Base-by-base conservation (phyloP, 2,888 invertebrate genomes). In the Linyphia triangularis region DNA sequence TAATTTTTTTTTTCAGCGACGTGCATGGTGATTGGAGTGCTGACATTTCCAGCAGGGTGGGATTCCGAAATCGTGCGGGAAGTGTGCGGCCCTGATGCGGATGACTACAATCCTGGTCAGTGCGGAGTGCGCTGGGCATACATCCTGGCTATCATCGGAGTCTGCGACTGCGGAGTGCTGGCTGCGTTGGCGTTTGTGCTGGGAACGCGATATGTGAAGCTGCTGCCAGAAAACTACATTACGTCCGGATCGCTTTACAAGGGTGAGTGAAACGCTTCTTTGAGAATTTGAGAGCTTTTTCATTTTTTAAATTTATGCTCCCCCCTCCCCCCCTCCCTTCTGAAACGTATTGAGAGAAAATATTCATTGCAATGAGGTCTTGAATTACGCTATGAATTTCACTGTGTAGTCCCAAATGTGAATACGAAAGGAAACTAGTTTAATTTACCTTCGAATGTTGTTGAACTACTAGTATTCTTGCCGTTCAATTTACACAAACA, bases 81-180 rank as follows among this genome's bases (percentile, higher is more conserved):
- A 92, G 96, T 98, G 0, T 99, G 99, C 92, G 97, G 97, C 0
- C 95, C 95, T 7, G 91, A 92, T 13, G 94, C 95, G 0, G 96
- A 96, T 0, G 96, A 96, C 91, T 96, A 96, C 92, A 93, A 94
- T 92, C 91, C 95, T 92, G 98, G 97, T 51, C 95, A 96, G 28
- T 99, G 99, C 92, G 96, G 96, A 90, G 95, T 99, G 81, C 95
- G 97, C 91, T 98, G 98, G 98, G 98, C 98, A 4, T 98, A 97
- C 93, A 95, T 98, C 13, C 94, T 99, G 91, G 98, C 98, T 6
- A 96, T 97, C 89, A 97, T 99, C 90, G 97, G 96, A 0, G 96
- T 97, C 82, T 93, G 93, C 89, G 98, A 98, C 93, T 97, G 97
- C 78, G 94, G 96, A 77, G 97, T 97, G 89, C 94, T 98, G 90